Evolutionary conservation across 2,888 invertebrate genomes (phyloP), one percentile per base, ranked within the genome.

Genomic region (Magallana nippona): DNA sequence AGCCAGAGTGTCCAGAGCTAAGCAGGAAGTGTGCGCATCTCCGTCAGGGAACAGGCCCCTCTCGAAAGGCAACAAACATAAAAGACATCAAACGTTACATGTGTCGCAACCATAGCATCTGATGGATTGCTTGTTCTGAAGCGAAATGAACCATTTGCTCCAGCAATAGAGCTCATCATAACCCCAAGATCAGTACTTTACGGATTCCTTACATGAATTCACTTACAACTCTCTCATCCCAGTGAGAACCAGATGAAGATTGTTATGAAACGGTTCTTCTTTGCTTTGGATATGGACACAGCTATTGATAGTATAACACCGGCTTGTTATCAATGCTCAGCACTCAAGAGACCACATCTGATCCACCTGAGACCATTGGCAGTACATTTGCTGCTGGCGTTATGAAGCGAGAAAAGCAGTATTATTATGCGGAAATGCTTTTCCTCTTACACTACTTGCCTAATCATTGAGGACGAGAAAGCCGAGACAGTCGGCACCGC

Each of bases 251-350:
- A 88, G 78, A 57, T 89, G 27, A 78, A 80, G 78, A 27, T 32
- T 27, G 81, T 86, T 2, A 55, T 78, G n/a, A 80, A 84, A 2
- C 78, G 87, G 15, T 82, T 88, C 79, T 87, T 89, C 71, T 89
- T 82, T 85, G 87, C 89, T 15, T 81, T 89, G 2, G 87, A 89
- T 80, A 82, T 89, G 79, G 84, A 85, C 55, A 86, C 83, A 58
- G 82, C 86, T 17, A 84, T 89, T 19, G 84, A 86, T 15, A n/a
- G 8, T 27, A 62, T 78, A 10, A 62, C 60, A 32, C n/a, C 56
- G 13, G 22, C 62, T 22, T 83, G 85, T 82, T 60, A 63, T 55
- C 58, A 44, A n/a, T 83, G 83, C 44, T 17, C 80, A 8, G 27
- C 83, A 8, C 62, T 85, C 0, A 62, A 32, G 17, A 89, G 71